Conservation (phyloP, 2,113 vertebrate species). For the Lophochroa leadbeateri region DNA sequence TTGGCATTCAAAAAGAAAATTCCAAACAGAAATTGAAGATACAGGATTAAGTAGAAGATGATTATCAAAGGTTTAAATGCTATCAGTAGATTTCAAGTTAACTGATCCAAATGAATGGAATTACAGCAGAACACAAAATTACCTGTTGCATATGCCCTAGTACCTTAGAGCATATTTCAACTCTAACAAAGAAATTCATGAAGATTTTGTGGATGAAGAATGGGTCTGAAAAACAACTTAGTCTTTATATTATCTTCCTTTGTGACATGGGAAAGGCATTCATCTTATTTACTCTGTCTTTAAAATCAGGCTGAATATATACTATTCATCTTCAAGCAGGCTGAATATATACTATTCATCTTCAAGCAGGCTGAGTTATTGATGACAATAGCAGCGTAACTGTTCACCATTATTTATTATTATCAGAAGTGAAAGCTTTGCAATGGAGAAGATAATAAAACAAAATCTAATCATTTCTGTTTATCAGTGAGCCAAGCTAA, state of each 20-base stretch:
- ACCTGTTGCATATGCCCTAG: neutral
- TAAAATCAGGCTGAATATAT: neutral
- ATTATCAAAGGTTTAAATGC: neutral
- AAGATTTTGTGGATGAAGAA: constrained; percentile 11
- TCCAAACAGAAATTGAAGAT: neutral
- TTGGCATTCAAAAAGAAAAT: neutral
- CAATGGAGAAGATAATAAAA: constrained; percentile 34
- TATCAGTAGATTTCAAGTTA: neutral
- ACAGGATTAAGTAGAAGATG: neutral
- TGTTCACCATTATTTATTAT: constrained; percentile 45
- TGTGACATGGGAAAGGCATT: constrained; percentile 8
- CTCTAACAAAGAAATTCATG: neutral
- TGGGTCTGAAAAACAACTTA: neutral
- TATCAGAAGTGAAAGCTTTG: constrained; percentile 51
- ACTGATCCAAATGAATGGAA: neutral
- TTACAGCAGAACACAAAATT: neutral
- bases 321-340: constrained; percentile 13
- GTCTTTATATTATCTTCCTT: neutral
- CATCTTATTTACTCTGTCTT: constrained; percentile 41
- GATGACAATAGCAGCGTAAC: constrained; percentile 3
- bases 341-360: constrained; percentile 12
- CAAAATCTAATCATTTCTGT: constrained; percentile 32
- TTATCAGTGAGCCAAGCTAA: constrained; percentile 32
- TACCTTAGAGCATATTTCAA: neutral
- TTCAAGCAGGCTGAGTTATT: constrained; percentile 25